Conservation (phyloP, 2,888 invertebrate species). For the Pandemis corylana region DNA sequence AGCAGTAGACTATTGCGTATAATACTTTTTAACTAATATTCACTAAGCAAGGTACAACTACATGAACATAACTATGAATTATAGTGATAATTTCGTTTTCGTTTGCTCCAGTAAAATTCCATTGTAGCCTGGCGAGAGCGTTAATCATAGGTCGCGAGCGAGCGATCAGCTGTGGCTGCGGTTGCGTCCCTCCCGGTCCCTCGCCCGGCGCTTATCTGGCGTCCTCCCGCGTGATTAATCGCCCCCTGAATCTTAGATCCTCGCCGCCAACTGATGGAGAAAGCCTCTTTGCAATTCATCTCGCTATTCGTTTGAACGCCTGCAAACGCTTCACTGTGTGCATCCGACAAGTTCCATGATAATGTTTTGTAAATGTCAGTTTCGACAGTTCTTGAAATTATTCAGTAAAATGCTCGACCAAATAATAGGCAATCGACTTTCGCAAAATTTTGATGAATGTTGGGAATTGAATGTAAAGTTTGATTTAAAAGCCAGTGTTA, state of each 20-base stretch:
- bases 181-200: conserved; percentile 48
- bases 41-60: neutral
- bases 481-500: conserved; percentile 45
- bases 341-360: conserved; percentile 9
- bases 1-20: neutral
- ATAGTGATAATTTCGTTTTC: conserved; percentile 21
- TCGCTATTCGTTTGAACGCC: conserved; percentile 49
- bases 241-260: conserved; percentile 67
- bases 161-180: conserved; percentile 59
- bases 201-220: conserved; percentile 63
- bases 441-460: conserved; percentile 31
- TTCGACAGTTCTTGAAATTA: neutral
- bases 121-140: conserved; percentile 50
- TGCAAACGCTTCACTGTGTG: conserved; percentile 22
- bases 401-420: conserved; percentile 24
- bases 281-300: conserved; percentile 53
- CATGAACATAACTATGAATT: conserved; percentile 3
- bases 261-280: conserved; percentile 60
- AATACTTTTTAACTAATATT: neutral
- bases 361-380: neutral
- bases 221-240: conserved; percentile 75
- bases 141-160: conserved; percentile 51
- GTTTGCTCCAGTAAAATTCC: conserved; percentile 38
- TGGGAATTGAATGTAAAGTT: conserved; percentile 42
- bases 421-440: conserved; percentile 32